Evolutionary conservation across 2,888 invertebrate species (phyloP).

Genomic region (Habroteleia sp.): DNA sequence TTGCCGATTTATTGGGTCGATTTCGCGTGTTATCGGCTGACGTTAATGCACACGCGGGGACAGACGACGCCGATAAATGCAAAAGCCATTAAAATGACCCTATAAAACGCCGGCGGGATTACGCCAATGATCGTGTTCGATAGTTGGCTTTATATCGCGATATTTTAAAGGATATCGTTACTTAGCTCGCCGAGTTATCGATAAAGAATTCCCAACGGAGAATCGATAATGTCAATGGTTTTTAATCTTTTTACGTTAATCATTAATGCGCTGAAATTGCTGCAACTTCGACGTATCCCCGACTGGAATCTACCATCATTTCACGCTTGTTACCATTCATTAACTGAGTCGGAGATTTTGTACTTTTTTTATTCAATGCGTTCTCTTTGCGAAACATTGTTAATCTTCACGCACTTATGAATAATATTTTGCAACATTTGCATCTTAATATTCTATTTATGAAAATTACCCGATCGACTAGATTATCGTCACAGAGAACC

Average conservation of each 20-base stretch:
- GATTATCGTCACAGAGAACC: constrained; percentile 9
- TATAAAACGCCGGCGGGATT: constrained; percentile 9
- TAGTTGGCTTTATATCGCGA: constrained; percentile 8
- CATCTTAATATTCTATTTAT: constrained; percentile 36
- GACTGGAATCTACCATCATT: constrained; percentile 10
- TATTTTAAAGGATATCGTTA: constrained; percentile 15
- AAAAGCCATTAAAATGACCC: constrained; percentile 1
- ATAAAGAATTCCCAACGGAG: background rate
- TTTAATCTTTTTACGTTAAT: constrained; percentile 1
- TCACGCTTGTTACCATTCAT: constrained; percentile 34
- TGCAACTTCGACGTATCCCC: constrained; percentile 3
- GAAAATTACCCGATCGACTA: constrained; percentile 28
- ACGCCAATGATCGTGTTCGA: constrained; percentile 16
- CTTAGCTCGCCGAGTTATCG: constrained; percentile 5
- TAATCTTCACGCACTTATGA: constrained; percentile 17
- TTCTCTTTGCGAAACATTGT: constrained; percentile 19
- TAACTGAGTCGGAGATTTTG: constrained; percentile 27
- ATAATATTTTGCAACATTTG: constrained; percentile 28
- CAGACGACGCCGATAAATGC: background rate
- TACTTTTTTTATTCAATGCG: constrained; percentile 7
- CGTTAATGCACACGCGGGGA: constrained; percentile 8
- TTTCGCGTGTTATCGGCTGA: constrained; percentile 9
- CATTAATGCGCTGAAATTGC: constrained; percentile 10
- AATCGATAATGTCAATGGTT: constrained; percentile 13
- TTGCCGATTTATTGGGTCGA: constrained; percentile 14